Base-by-base conservation (phyloP, 2,888 invertebrate species). In the Drosophila incognita region DNA sequence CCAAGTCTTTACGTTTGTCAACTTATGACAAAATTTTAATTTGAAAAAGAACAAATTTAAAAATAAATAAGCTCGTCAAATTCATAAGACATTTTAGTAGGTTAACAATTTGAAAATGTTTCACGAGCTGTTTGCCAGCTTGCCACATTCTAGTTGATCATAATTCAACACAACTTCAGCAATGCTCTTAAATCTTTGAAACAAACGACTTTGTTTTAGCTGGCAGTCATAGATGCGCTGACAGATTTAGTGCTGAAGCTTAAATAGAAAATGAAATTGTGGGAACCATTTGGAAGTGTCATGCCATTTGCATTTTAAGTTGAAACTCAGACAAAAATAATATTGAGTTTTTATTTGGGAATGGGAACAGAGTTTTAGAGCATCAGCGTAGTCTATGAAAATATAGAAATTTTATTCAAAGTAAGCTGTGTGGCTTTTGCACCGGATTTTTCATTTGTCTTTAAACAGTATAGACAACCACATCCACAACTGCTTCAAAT, bases 111-210 rank as follows among this genome's bases (percentile, higher is more conserved):
- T 29, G 15, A 24, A 42, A 62, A 63, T 62, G 71, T 62, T 58
- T 63, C 67, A 4, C 36, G 18, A 73, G 64, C 7, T 61, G 51
- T 36, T 53, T 29, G 53, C 48, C 21, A 18, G 57, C 24, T 42
- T 48, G 33, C 59, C 40, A 31, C 42, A 57, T 74, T 59, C 11
- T 3, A 63, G 38, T 40, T 62, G 49, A 31, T 49, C 65, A 75
- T 76, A 76, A 79, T 80, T 79, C 72, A 79, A 80, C 36, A 18
- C 49, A 68, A 74, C 51, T 69, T 40, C 74, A 64, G 40, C 54
- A 8, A 33, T 63, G 57, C 57, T 72, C 51, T 61, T 63, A 66
- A 63, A 76, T 80, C 76, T 75, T 63, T 54, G 21, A 62, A 61
- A 65, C 80, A 79, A 79, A 63, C 27, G 65, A 63, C 71, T 60